These are phyloP conservation scores for Tillus elongatus DNA, from an alignment of 2,888 invertebrate species.

Conservation along the genomic window DNA sequence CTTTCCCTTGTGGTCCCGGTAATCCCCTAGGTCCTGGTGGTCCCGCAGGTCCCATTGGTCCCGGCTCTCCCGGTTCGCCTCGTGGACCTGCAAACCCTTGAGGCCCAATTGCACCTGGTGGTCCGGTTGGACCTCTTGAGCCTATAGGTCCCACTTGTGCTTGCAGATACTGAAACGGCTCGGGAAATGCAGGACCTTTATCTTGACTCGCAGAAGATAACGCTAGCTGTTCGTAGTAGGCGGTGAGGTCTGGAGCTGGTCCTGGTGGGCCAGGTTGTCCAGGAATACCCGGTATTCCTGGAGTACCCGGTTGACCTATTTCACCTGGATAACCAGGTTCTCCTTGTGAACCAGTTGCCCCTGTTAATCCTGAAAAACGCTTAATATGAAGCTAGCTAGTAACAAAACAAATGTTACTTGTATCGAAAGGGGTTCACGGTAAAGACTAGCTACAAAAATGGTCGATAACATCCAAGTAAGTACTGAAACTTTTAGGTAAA, in stretches of 20 bases:
- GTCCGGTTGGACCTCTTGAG: slow-evolving; percentile 68
- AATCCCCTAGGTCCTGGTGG: slow-evolving; percentile 54
- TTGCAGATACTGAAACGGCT: slow-evolving; percentile 67
- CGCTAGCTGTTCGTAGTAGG: slow-evolving; percentile 67
- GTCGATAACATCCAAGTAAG: too few relatives aligned
- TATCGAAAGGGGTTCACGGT: slow-evolving; percentile 18
- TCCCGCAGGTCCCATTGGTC: slow-evolving; percentile 54
- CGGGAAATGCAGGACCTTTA: slow-evolving; percentile 56
- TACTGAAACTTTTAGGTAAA: too few relatives aligned
- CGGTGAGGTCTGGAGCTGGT: slow-evolving; percentile 61
- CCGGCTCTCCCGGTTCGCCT: slow-evolving; percentile 72
- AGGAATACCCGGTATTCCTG: slow-evolving; percentile 56
- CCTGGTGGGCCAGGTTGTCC: slow-evolving; percentile 58
- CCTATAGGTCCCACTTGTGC: slow-evolving; percentile 74
- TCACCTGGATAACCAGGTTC: slow-evolving; percentile 52
- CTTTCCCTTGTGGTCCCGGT: slow-evolving; percentile 65
- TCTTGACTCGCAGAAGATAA: slow-evolving; percentile 60
- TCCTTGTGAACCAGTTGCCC: slow-evolving; percentile 47
- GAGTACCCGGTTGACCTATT: slow-evolving; percentile 52
- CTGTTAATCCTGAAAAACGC: too few relatives aligned
- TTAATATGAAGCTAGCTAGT: too few relatives aligned
- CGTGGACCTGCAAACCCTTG: slow-evolving; percentile 77
- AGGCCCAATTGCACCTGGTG: slow-evolving; percentile 52
- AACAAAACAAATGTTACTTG: slow-evolving; percentile 33
- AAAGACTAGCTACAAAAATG: too few relatives aligned